phyloP scores from a whole-genome alignment of 2,113 vertebrate genomes.

The Gymnogyps californianus region DNA sequence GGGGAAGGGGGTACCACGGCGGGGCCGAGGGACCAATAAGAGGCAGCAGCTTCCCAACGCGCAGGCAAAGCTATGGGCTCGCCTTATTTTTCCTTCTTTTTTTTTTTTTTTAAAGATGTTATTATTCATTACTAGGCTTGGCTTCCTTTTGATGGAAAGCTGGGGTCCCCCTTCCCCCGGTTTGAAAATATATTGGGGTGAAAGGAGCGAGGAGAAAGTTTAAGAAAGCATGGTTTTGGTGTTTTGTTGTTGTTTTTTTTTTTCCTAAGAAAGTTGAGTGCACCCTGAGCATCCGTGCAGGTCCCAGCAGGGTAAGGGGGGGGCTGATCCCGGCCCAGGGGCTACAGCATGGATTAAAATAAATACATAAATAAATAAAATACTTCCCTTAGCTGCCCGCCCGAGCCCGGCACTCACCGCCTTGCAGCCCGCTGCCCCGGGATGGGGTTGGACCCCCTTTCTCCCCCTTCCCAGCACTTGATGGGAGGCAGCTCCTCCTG shows the following conservation, averaged over 20 bases:
- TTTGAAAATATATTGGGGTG: neutral
- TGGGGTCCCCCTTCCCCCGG: neutral
- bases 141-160: conserved; percentile 19
- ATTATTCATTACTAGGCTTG: conserved; percentile 28
- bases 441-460: fast-evolving
- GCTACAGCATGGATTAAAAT: neutral
- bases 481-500: neutral
- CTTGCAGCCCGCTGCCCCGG: neutral
- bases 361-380: neutral
- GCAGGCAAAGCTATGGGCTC: neutral
- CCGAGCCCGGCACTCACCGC: neutral
- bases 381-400: no score
- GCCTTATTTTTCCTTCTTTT: neutral
- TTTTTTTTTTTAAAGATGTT: neutral
- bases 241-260: neutral
- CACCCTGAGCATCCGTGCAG: neutral
- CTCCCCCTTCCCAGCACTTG: neutral
- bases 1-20: conserved; percentile 76
- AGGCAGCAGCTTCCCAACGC: conserved; percentile 32
- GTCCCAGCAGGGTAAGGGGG: neutral
- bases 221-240: neutral
- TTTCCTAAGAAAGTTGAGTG: neutral
- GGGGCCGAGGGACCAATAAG: conserved; percentile 76
- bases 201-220: neutral
- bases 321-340: neutral